Conservation (phyloP, 2,113 vertebrate species). For the Gymnarchus niloticus region DNA sequence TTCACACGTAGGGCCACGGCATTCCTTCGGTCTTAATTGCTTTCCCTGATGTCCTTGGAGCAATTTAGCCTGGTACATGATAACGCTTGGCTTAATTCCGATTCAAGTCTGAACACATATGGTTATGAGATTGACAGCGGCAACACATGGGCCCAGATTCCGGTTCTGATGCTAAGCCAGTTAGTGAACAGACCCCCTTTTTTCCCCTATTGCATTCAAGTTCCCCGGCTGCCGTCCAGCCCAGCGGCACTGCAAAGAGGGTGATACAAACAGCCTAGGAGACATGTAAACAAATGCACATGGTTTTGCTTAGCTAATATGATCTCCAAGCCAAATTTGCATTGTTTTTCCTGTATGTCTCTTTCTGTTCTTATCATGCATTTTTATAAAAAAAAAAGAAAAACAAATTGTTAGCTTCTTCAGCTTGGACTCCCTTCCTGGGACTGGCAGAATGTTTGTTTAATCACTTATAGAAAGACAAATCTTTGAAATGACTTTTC, state of each 20-base stretch:
- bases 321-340: background rate
- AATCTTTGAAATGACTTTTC: background rate
- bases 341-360: background rate
- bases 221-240: background rate
- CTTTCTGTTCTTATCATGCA: background rate
- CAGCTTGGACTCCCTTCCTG: background rate
- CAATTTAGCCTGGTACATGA: background rate
- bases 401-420: background rate
- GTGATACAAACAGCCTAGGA: background rate
- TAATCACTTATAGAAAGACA: background rate
- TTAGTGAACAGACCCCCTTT: background rate
- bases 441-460: background rate
- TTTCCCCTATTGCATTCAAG: background rate
- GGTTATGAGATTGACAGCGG: conserved; percentile 5
- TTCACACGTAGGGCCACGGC: background rate
- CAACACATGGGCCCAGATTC: background rate
- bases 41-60: background rate
- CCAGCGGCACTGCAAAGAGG: background rate
- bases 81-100: background rate
- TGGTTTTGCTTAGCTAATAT: conserved; percentile 1
- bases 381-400: background rate
- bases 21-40: background rate
- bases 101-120: background rate
- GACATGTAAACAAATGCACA: background rate
- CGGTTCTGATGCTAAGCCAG: background rate